Conservation (phyloP, 2,797 vertebrate genomes). For the Crenuchus spilurus region DNA sequence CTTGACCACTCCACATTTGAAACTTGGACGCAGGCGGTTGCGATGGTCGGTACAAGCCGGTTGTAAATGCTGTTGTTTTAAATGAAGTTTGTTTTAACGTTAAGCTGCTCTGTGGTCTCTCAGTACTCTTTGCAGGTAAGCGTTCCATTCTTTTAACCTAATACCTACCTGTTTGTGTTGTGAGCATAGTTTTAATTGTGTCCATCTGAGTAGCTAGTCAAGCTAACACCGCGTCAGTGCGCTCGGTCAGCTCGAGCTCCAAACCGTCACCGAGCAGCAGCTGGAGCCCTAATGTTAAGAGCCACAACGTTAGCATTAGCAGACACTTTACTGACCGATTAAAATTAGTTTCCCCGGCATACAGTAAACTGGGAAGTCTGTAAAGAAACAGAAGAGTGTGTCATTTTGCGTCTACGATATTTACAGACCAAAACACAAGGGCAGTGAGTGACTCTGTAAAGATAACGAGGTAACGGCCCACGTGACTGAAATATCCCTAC, state of each 20-base stretch:
- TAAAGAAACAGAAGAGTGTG: no score
- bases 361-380: no score
- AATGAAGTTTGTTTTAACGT: background rate
- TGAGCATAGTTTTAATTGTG: background rate
- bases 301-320: background rate
- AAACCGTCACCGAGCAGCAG: no score
- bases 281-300: no score
- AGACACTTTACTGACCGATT: background rate
- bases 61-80: background rate
- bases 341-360: no score
- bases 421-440: no score
- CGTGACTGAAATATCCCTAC: no score
- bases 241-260: background rate
- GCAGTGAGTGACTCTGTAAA: no score
- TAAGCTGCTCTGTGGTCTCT: background rate
- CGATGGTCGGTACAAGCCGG: background rate
- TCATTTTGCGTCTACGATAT: no score
- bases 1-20: background rate
- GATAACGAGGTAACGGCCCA: no score
- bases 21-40: background rate
- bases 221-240: constrained; percentile 22
- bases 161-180: no score
- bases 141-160: background rate
- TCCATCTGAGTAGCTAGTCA: background rate
- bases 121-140: background rate